These are phyloP conservation scores for Peromyscus leucopus DNA, from an alignment of 2,113 vertebrate genomes.

Conservation along the genomic window DNA sequence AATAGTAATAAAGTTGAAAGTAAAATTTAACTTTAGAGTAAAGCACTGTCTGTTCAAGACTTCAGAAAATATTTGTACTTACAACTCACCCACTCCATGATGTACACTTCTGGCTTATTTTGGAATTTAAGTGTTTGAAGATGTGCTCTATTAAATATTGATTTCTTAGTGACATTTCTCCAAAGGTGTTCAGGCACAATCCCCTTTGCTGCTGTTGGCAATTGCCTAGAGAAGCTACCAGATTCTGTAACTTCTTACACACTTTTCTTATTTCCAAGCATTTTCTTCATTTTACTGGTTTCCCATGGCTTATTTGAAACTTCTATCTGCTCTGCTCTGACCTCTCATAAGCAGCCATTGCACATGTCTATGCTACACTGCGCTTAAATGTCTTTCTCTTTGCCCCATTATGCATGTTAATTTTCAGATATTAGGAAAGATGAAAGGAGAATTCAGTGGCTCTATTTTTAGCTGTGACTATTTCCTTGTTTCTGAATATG, in stretches of 20 bases:
- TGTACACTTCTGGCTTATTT: neutral
- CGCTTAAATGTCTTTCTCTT: neutral
- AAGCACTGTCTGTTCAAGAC: neutral
- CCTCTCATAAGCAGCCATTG: neutral
- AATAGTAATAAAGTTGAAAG: neutral
- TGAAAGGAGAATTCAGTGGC: neutral
- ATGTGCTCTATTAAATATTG: neutral
- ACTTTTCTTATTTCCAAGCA: neutral
- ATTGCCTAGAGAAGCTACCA: neutral
- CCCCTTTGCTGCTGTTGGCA: neutral
- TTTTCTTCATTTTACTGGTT: neutral
- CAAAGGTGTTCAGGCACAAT: neutral
- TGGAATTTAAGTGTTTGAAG: neutral
- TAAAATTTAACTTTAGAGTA: slow-evolving; percentile 18
- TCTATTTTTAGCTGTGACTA: neutral
- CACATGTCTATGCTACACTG: neutral
- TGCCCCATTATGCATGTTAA: neutral
- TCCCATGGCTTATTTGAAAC: neutral
- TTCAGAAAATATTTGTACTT: neutral
- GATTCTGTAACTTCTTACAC: neutral
- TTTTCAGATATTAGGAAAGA: neutral
- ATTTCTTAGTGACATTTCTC: neutral
- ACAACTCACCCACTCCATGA: neutral
- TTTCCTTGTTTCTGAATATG: neutral
- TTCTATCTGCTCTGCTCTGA: neutral